Percentiles rank a stretch among this genome's conserved stretches.
These are phyloP conservation scores for Rutpela maculata DNA, from an alignment of 2,888 invertebrate species.

Conservation along the genomic window DNA sequence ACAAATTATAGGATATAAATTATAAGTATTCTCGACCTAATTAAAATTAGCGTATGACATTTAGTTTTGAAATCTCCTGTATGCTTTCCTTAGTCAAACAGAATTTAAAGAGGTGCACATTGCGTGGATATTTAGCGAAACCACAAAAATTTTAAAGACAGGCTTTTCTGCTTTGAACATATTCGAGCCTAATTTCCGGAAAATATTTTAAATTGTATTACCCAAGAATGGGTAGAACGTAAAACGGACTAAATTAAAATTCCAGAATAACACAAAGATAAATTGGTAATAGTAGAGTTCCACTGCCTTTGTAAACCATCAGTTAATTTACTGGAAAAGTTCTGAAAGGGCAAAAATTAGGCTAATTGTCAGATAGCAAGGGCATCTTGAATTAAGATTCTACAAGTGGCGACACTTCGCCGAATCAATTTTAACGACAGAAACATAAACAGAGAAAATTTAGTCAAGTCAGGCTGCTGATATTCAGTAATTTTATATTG, in stretches of 20 bases:
- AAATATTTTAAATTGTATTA: constrained; percentile 9
- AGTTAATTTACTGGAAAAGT: constrained; percentile 27
- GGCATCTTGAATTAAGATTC: constrained; percentile 9
- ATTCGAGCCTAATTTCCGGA: neutral
- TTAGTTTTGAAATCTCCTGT: neutral
- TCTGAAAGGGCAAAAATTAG: constrained; percentile 5
- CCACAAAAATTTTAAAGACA: neutral
- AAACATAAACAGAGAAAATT: neutral
- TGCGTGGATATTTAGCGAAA: neutral
- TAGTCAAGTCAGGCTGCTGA: neutral
- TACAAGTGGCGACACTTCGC: neutral
- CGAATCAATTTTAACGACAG: neutral
- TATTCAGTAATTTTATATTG: no score
- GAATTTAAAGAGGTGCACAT: neutral
- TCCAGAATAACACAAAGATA: constrained; percentile 34
- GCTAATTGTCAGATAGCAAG: constrained; percentile 17
- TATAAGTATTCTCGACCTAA: no score
- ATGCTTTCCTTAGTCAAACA: neutral
- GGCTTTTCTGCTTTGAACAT: neutral
- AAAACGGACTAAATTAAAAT: constrained; percentile 25
- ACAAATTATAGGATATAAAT: no score
- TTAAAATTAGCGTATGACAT: no score
- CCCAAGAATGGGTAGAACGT: constrained; percentile 15
- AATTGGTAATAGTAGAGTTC: constrained; percentile 24
- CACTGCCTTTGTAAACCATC: constrained; percentile 1